Base-by-base conservation (phyloP, 1,140 invertebrate species). In the Ceratina australensis region DNA sequence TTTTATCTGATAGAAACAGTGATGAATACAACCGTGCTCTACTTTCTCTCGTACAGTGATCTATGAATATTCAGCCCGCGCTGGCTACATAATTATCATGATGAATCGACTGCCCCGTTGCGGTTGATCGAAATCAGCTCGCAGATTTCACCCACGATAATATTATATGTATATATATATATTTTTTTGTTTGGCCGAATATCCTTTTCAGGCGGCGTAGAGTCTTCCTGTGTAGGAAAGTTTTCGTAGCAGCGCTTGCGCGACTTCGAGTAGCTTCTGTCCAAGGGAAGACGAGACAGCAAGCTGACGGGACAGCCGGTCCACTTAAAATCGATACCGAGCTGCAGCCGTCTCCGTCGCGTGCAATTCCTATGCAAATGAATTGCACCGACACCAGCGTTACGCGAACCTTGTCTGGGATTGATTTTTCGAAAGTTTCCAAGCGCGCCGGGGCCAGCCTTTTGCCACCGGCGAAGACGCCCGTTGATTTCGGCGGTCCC, bases 261-360 rank as follows among this genome's bases (percentile, higher is more conserved):
- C 88, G 71, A 82, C 79, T 86, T 84, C 87, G 83, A 88, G 85
- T 88, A 86, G 86, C 84, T 90, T 88, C 89, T 89, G 90, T 90
- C 90, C 88, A 89, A 86, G 79, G 86, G 83, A 91, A 89, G 90
- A 91, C 87, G 87, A 92, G 88, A 90, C 90, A 88, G 88, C 82
- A 86, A 85, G 87, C 89, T 91, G 90, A 91, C 87, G 88, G 87
- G 88, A 91, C 89, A 89, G 83, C 85, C 86, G 87, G 90, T 91
- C 90, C 90, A 90, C 89, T 92, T 90, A 91, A 91, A 91, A 92
- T 92, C 91, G 90, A 92, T 92, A 92, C 88, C 84, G 79, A 80
- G 85, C 83, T 90, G 87, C 88, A 90, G 87, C 84, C 87, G 85
- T 83, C 87, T 89, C 87, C 84, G 84, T 83, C 73, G 89, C 76